Conservation (phyloP, 2,888 invertebrate genomes). For the Octonoba sinensis region DNA sequence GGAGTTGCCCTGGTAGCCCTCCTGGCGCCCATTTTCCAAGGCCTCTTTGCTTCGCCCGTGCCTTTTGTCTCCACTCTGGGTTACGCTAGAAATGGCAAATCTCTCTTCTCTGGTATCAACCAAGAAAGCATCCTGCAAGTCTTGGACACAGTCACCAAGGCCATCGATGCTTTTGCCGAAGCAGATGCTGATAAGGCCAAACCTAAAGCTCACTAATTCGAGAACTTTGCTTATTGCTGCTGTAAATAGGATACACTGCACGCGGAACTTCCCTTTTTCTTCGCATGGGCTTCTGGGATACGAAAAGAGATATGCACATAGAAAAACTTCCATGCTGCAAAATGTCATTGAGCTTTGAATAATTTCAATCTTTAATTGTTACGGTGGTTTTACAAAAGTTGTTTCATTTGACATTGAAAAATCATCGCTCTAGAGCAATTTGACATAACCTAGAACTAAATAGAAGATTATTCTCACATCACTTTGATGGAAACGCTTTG, state of each 20-base stretch:
- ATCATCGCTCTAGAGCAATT: no score
- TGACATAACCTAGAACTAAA: no score
- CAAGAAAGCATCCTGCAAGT: slow-evolving; percentile 47
- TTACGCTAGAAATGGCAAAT: slow-evolving; percentile 46
- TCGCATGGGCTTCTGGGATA: no score
- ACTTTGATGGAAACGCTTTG: no score
- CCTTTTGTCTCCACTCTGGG: slow-evolving; percentile 37
- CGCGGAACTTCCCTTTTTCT: no score
- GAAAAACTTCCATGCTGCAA: no score
- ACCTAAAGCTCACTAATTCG: slow-evolving; percentile 12
- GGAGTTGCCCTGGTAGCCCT: slow-evolving; percentile 49
- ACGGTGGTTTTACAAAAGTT: no score
- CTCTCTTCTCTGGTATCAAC: slow-evolving; percentile 46
- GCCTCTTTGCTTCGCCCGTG: slow-evolving; percentile 53
- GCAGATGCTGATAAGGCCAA: slow-evolving; percentile 33
- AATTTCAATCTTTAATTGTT: no score
- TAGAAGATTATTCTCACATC: no score
- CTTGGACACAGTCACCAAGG: slow-evolving; percentile 48
- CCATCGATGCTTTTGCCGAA: slow-evolving; percentile 43
- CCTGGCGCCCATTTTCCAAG: slow-evolving; percentile 45
- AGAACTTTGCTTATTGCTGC: neutral
- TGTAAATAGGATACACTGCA: neutral
- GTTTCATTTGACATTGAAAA: no score
- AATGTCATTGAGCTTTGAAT: no score
- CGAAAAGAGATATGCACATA: no score